Evolutionary conservation across 2,113 vertebrate species (phyloP).

Genomic region (Puffinus mauretanicus): DNA sequence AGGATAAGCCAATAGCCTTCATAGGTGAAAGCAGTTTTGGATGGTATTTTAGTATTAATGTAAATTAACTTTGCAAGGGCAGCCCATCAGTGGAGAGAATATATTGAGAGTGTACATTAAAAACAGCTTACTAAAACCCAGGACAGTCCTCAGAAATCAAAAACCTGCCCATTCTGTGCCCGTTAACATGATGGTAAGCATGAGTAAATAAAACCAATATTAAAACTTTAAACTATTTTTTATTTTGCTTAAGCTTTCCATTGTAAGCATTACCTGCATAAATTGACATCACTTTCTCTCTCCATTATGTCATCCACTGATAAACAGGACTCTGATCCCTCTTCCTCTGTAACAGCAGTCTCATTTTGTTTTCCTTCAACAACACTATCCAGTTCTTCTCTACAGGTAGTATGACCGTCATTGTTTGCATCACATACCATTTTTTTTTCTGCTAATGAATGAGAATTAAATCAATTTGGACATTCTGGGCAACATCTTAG

Average conservation of each 20-base stretch:
- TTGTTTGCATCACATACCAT: neutral
- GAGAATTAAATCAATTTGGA: neutral
- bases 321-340: neutral
- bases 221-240: neutral
- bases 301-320: neutral
- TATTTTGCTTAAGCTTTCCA: neutral
- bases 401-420: neutral
- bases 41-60: neutral
- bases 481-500: neutral
- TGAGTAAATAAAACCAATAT: neutral
- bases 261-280: constrained; percentile 61
- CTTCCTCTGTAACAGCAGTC: neutral
- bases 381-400: neutral
- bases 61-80: neutral
- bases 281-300: neutral
- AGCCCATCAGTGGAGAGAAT: neutral
- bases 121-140: neutral
- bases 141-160: neutral
- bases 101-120: neutral
- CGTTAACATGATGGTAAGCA: neutral
- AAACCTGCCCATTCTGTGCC: neutral
- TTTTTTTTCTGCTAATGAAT: constrained; percentile 51
- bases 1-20: neutral
- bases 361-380: neutral
- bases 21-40: neutral